A percentile compares a stretch with the other conserved stretches of the same genome.
phyloP scores from a whole-genome alignment of 2,797 vertebrate genomes.

The Phataginus tricuspis region DNA sequence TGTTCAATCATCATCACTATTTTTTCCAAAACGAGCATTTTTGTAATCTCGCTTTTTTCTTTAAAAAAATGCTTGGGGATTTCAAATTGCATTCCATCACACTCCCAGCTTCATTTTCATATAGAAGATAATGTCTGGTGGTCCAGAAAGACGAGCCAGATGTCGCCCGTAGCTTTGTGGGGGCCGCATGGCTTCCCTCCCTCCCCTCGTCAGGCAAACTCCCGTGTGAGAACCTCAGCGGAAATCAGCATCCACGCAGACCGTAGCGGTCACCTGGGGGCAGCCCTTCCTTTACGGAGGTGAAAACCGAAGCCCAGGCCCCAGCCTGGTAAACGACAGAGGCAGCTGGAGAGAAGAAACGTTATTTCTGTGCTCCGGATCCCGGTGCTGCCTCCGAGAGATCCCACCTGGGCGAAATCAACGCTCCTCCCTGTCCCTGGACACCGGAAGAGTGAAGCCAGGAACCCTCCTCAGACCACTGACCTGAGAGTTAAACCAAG shows the following conservation, averaged over 20 bases:
- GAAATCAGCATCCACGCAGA: background rate
- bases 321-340: conserved; percentile 46
- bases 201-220: background rate
- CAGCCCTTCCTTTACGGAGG: background rate
- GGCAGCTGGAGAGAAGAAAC: conserved; percentile 66
- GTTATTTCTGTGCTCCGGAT: conserved; percentile 65
- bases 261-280: background rate
- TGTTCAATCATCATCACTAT: background rate
- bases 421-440: background rate
- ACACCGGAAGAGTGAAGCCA: background rate
- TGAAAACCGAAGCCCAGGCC: conserved; percentile 46
- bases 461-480: background rate
- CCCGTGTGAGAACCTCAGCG: background rate
- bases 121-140: background rate
- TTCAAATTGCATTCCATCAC: background rate
- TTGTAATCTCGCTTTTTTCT: background rate
- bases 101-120: background rate
- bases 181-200: background rate
- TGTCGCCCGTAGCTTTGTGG: background rate
- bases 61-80: background rate
- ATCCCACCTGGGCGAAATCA: background rate
- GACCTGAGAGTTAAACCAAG: background rate
- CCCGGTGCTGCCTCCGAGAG: background rate
- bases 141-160: background rate
- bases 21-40: background rate